Conservation (phyloP, 1,140 invertebrate species). For the Drosophila nannoptera region DNA sequence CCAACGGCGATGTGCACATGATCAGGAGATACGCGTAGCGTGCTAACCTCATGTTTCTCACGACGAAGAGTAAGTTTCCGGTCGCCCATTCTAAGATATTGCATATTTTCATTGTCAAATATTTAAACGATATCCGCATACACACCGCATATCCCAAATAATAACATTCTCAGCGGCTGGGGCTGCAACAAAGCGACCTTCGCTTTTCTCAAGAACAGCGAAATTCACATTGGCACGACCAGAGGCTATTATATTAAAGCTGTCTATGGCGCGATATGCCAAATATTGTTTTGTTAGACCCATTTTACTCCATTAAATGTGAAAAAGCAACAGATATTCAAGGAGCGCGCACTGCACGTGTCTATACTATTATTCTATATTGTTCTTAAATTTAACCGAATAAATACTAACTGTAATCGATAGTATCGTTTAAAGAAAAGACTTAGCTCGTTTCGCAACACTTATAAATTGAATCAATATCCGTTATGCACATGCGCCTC, state of each 20-base stretch:
- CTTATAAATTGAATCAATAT: constrained; percentile 17
- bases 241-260: constrained; percentile 93
- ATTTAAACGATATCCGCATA: not conserved
- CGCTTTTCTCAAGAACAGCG: constrained; percentile 86
- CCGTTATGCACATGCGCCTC: constrained; percentile 55
- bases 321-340: constrained; percentile 23
- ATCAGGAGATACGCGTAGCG: constrained; percentile 85
- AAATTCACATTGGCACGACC: constrained; percentile 88
- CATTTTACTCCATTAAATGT: constrained; percentile 82
- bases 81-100: constrained; percentile 84
- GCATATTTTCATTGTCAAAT: not conserved
- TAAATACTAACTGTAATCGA: constrained; percentile 31
- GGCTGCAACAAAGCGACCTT: constrained; percentile 90
- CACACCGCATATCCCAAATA: constrained; percentile 91
- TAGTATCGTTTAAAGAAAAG: constrained; percentile 2
- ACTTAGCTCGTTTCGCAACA: not conserved
- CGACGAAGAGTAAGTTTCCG: constrained; percentile 89
- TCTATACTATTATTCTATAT: constrained; percentile 40
- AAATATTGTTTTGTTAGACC: constrained; percentile 98
- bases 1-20: constrained; percentile 91
- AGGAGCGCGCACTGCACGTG: constrained; percentile 56
- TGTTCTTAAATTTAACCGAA: constrained; percentile 25
- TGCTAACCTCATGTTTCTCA: constrained; percentile 88
- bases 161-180: constrained; percentile 95
- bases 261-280: constrained; percentile 88